A percentile compares a stretch with the other conserved stretches of the same genome.
Conservation (phyloP, 2,797 vertebrate species). For the Tadarida brasiliensis region DNA sequence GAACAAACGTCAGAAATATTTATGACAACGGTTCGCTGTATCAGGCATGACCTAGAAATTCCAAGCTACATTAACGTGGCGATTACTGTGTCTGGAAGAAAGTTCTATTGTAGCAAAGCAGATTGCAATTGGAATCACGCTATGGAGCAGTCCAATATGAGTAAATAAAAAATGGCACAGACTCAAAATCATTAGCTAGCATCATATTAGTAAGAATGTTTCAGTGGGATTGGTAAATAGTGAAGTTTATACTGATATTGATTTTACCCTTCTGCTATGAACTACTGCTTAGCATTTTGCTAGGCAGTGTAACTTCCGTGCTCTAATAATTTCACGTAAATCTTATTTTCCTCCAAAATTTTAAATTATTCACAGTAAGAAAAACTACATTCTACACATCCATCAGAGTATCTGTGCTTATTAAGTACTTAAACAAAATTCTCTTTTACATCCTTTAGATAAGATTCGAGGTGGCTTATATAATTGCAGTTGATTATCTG, state of each 20-base stretch:
- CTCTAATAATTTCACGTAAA: background rate
- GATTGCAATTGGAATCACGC: background rate
- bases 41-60: conserved; percentile 80
- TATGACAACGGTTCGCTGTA: conserved; percentile 66
- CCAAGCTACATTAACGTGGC: conserved; percentile 51
- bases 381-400: background rate
- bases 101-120: background rate
- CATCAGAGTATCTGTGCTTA: background rate
- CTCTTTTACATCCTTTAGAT: background rate
- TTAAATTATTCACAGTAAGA: background rate
- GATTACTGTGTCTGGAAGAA: conserved; percentile 61
- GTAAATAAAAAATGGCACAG: background rate
- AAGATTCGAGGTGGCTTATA: background rate
- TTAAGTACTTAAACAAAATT: background rate
- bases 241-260: background rate
- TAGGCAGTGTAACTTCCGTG: background rate
- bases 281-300: background rate
- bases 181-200: background rate
- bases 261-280: background rate
- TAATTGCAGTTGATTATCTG: background rate
- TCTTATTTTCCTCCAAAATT: background rate
- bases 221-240: background rate
- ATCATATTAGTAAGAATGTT: background rate
- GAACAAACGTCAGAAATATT: conserved; percentile 76
- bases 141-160: background rate